Conservation (phyloP, 1,140 invertebrate genomes). For the Magallana gigas region DNA sequence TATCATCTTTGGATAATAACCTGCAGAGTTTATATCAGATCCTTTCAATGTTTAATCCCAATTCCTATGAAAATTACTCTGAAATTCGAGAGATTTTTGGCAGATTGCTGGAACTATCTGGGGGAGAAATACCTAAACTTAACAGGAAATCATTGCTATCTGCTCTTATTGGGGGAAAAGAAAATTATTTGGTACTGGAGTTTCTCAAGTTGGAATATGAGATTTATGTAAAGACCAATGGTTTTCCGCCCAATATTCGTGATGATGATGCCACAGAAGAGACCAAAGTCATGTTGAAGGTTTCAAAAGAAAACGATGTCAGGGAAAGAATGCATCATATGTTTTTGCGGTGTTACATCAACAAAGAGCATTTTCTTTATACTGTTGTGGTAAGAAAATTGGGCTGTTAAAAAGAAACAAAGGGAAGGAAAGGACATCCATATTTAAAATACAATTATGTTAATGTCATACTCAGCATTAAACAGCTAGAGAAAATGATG, state of each 20-base stretch:
- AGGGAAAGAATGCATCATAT: constrained; percentile 56
- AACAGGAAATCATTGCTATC: constrained; percentile 62
- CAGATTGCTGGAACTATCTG: constrained; percentile 63
- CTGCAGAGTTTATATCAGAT: constrained; percentile 62
- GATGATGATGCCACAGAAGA: constrained; percentile 63
- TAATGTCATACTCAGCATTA: neutral
- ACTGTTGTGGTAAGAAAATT: constrained; percentile 65
- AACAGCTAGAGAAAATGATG: too few relatives aligned
- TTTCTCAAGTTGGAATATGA: constrained; percentile 70
- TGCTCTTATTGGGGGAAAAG: constrained; percentile 62
- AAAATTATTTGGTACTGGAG: constrained; percentile 68
- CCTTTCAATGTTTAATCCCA: constrained; percentile 67
- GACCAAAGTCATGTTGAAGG: constrained; percentile 58
- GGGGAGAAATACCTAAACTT: constrained; percentile 39
- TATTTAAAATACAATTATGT: neutral
- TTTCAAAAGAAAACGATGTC: constrained; percentile 59
- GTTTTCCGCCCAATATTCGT: neutral
- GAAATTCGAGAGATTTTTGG: constrained; percentile 67
- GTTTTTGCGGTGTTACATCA: constrained; percentile 65
- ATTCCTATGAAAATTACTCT: constrained; percentile 64
- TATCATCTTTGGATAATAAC: constrained; percentile 41
- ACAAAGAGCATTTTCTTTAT: constrained; percentile 70
- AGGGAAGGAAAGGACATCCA: neutral
- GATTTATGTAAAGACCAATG: constrained; percentile 50
- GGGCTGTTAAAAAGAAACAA: neutral